Base-by-base conservation (phyloP, 92 coral and sea anemone species). In the Epizoanthus rinbou region DNA sequence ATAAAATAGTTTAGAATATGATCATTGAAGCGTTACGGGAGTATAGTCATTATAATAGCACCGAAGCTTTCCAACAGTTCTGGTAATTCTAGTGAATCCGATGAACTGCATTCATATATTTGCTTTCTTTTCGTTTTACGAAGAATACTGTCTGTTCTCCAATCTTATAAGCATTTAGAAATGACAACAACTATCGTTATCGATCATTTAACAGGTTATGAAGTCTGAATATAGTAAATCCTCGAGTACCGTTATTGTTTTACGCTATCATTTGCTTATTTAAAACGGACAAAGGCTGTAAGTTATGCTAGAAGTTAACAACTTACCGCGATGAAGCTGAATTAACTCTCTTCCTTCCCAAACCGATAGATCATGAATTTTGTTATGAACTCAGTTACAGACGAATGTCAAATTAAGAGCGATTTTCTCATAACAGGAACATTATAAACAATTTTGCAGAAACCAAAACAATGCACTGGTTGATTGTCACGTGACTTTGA, bases 351-450 rank as follows among this genome's bases (percentile, higher is more conserved):
- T 2, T 6, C 53, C 18, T 18, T 41, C 54, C 28, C 64, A 57
- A 56, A 17, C 31, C 17, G 63, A 57, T 58, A 33, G 67, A 5
- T 75, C 50, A 8, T n/a, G 14, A 57, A 9, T 16, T 24, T 54
- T 58, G 68, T 35, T 57, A 39, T 57, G 81, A 58, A 35, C n/a
- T 62, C 31, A 31, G 19, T 17, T 33, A 28, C n/a, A 31, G 11
- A 58, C 33, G 64, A 75, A 75, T 23, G 47, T 57, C 56, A 75
- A 35, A 75, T 57, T 57, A 57, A 41, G 25, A 75, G 23, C 18
- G 81, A 75, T 75, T 75, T 75, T 75, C 31, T 75, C 81, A 75
- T 75, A 75, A 57, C 81, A 16, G 64, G 68, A 75, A 57, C 81
- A 75, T 75, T 74, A 72, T 72, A 72, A 72, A 72, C 76, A 72